Evolutionary conservation across 2,888 invertebrate genomes (phyloP).

Genomic region (Dusona sp.): DNA sequence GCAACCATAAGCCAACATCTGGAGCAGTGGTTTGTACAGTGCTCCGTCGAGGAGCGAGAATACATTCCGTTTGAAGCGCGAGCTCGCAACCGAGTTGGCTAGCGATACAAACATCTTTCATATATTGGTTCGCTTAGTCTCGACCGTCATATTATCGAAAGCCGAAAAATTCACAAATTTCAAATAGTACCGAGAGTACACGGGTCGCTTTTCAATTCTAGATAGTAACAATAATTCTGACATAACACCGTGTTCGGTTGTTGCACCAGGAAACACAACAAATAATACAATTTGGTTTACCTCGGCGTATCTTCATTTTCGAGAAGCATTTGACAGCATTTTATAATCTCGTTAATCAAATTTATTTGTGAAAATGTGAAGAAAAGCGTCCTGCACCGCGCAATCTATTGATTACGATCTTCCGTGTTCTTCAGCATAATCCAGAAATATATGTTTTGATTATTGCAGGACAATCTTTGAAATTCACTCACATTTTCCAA

Average conservation of each 20-base stretch:
- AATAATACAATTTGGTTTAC: too few relatives aligned
- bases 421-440: neutral
- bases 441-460: too few relatives aligned
- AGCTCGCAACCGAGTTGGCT: neutral
- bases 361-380: neutral
- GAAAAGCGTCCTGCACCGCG: neutral
- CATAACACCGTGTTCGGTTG: too few relatives aligned
- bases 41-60: neutral
- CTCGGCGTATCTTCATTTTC: too few relatives aligned
- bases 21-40: conserved; percentile 9
- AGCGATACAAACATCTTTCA: neutral
- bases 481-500: neutral
- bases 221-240: too few relatives aligned
- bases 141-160: neutral
- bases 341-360: too few relatives aligned
- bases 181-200: too few relatives aligned
- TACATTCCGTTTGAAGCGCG: conserved; percentile 17
- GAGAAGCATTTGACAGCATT: too few relatives aligned
- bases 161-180: neutral
- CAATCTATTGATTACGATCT: neutral
- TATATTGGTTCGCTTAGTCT: neutral
- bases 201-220: too few relatives aligned
- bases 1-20: conserved; percentile 24
- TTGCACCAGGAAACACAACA: too few relatives aligned
- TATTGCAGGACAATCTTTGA: neutral